These are phyloP conservation scores for Sebastes trivittatus DNA, from an alignment of 2,797 vertebrate genomes.

Conservation along the genomic window DNA sequence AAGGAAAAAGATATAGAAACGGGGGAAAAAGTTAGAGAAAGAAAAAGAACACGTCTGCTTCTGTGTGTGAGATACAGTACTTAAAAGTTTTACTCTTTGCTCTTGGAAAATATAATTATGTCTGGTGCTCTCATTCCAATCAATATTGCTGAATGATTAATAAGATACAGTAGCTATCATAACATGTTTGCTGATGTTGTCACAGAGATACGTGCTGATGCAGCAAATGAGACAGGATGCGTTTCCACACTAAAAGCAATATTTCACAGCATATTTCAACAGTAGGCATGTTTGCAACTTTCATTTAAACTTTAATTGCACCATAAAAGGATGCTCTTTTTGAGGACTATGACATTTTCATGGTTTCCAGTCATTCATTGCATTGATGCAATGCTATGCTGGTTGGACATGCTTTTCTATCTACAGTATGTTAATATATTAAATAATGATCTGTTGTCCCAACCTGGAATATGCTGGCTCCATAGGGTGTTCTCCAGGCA, in stretches of 20 bases:
- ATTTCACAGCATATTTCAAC: neutral
- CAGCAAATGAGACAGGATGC: neutral
- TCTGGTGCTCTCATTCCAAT: neutral
- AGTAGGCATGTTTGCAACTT: neutral
- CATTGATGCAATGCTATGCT: neutral
- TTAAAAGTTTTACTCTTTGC: neutral
- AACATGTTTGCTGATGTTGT: slow-evolving; percentile 4
- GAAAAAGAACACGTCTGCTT: neutral
- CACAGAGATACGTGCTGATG: neutral
- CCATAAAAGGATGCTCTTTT: neutral
- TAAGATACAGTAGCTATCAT: neutral
- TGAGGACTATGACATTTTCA: neutral
- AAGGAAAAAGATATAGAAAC: neutral
- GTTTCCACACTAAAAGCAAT: neutral
- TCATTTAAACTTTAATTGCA: neutral
- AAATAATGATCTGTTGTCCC: slow-evolving; percentile 19
- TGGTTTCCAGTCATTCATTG: neutral
- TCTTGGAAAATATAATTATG: neutral
- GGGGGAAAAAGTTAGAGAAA: neutral
- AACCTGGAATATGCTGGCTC: slow-evolving; percentile 90
- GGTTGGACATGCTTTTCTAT: neutral
- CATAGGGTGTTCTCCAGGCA: slow-evolving; percentile 88
- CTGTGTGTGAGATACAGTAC: neutral
- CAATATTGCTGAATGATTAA: neutral
- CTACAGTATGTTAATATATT: neutral